Conservation (phyloP, 2,113 vertebrate genomes). For the Ascaphus truei region DNA sequence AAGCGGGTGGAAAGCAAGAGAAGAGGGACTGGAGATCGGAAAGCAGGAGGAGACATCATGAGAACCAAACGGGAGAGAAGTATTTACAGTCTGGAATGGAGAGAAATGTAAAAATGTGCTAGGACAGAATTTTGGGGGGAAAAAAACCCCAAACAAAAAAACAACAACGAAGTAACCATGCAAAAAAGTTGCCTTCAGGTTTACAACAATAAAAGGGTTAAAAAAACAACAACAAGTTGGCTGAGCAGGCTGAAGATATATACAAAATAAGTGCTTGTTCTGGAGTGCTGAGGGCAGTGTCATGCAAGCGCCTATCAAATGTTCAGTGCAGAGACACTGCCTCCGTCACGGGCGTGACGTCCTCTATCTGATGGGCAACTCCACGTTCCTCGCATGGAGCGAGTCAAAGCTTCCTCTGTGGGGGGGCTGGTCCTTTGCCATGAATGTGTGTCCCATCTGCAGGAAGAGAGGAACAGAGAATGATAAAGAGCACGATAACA, state of each 20-base stretch:
- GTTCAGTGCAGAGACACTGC: neutral
- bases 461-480: constrained; percentile 40
- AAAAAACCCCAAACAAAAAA: too few species aligned
- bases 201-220: neutral
- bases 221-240: neutral
- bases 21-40: too few species aligned
- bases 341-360: neutral
- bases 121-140: too few species aligned
- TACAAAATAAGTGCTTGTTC: neutral
- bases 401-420: constrained; percentile 69
- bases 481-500: too few species aligned
- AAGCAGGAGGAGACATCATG: too few species aligned
- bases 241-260: neutral
- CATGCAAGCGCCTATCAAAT: neutral
- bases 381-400: too few species aligned
- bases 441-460: constrained; percentile 72
- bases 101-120: too few species aligned
- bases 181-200: neutral
- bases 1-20: too few species aligned
- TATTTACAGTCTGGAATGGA: too few species aligned
- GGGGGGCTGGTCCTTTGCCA: constrained; percentile 61
- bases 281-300: neutral
- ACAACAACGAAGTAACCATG: neutral
- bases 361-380: neutral
- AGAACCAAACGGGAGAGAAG: too few species aligned